These are phyloP conservation scores for Achroia grisella DNA, from an alignment of 1,140 invertebrate species.

Conservation along the genomic window DNA sequence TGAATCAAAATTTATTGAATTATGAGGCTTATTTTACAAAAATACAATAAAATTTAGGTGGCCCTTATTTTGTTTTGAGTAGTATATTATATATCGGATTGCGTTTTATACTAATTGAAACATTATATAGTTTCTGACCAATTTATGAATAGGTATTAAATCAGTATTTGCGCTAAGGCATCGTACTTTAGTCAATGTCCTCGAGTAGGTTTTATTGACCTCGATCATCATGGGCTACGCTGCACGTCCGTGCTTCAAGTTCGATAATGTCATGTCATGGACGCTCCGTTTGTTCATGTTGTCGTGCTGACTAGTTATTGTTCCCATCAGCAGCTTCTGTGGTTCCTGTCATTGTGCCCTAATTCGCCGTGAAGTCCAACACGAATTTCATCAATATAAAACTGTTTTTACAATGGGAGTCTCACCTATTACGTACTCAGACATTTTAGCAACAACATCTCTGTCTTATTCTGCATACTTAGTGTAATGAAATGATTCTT, in stretches of 20 bases:
- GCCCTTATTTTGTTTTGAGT: too few species aligned
- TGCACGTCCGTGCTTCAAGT: conserved; percentile 25
- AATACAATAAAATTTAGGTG: too few species aligned
- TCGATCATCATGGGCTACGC: conserved; percentile 26
- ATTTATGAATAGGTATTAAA: too few species aligned
- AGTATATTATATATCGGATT: too few species aligned
- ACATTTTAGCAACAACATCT: conserved; percentile 16
- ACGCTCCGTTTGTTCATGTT: conserved; percentile 24
- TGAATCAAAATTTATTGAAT: too few species aligned
- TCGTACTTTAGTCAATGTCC: conserved; percentile 30
- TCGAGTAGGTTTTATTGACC: conserved; percentile 36
- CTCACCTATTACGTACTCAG: conserved; percentile 26
- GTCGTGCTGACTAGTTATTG: conserved; percentile 39
- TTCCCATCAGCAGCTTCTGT: conserved; percentile 41
- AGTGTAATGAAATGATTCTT: conserved; percentile 50
- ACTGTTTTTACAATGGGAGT: conserved; percentile 33
- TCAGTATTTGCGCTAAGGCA: too few species aligned
- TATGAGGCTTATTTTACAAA: too few species aligned
- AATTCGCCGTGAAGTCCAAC: conserved; percentile 64
- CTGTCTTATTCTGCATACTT: conserved; percentile 10
- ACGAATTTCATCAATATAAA: conserved; percentile 59
- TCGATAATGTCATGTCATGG: conserved; percentile 55
- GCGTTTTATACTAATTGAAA: too few species aligned
- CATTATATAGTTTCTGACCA: too few species aligned
- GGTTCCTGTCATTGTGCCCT: conserved; percentile 70